Evolutionary conservation across 2,113 vertebrate genomes (phyloP), one percentile per base, ranked within the genome.

Genomic region (Pteruthius melanotis): DNA sequence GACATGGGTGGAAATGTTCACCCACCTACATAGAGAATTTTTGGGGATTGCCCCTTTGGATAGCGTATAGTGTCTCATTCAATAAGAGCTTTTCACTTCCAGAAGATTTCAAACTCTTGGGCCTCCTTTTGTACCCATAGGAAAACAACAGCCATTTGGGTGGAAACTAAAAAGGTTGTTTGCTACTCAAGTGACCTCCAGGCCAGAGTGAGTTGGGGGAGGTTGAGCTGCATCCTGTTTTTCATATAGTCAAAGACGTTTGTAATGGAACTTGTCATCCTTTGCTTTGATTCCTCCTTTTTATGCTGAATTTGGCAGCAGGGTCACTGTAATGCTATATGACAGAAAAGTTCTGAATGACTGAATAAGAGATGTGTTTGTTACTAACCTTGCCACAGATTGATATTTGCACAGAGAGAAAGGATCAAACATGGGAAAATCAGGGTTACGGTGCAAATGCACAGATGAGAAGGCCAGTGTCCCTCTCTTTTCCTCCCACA

Each of bases 371-470:
- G 49, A 57, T 20, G 14, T 85, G 31, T 86, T 83, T 95, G 81
- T 88, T 88, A 87, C 56, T 50, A 75, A 23, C 21, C 42, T 93
- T 76, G 87, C n/a, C 57, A 53, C 60, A 49, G 45, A 87, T 85
- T 77, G 69, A 72, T 47, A 66, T 50, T 44, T 57, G 37, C 52
- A 42, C 7, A 68, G 50, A 52, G 49, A 94, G 72, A 82, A 93
- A 87, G 75, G 90, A 97, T 93, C 50, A 77, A 92, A 90, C 66
- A 12, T 91, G 97, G 92, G 94, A 97, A 96, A 74, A 39, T 69
- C 87, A 79, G 71, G n/a, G 90, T 89, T 74, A 87, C 28, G 78
- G 90, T 68, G 52, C 69, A 82, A 71, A 60, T 15, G 50, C 37
- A 54, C 21, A 77, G 84, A 63, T 74, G 87, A 68, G 74, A 89